These are phyloP conservation scores for Steinernema khuongi DNA, from an alignment of 1,140 invertebrate genomes.

Conservation along the genomic window DNA sequence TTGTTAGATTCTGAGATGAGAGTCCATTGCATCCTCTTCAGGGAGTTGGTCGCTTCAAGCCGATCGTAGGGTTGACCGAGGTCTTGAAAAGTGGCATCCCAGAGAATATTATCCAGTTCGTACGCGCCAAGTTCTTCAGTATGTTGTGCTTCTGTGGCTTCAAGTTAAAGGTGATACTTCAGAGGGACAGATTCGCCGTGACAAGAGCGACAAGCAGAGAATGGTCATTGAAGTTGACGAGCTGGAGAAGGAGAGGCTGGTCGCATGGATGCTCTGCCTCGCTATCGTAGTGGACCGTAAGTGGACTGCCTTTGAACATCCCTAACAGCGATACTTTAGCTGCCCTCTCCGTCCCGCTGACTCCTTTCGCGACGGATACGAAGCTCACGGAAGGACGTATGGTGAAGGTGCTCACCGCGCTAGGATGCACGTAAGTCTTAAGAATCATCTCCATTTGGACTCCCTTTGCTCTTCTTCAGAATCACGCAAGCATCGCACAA, in stretches of 20 bases:
- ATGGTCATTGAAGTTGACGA: neutral
- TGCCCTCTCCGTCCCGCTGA: neutral
- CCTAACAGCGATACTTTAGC: neutral
- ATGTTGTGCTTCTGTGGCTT: neutral
- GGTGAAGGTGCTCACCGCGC: neutral
- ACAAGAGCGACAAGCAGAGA: neutral
- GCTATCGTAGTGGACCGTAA: neutral
- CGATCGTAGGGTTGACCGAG: neutral
- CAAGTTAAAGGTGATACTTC: neutral
- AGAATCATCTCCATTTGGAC: neutral
- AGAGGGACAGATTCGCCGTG: neutral
- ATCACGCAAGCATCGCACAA: neutral
- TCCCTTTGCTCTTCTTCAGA: neutral
- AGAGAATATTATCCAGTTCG: neutral
- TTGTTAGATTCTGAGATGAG: neutral
- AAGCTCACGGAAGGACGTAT: neutral
- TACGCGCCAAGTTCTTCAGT: neutral
- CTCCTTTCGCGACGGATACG: neutral
- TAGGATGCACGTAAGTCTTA: conserved; percentile 7
- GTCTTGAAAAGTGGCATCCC: neutral
- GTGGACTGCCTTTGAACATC: neutral
- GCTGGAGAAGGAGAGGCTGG: neutral
- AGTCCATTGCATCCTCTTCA: neutral
- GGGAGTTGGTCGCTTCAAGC: neutral
- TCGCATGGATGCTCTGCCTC: neutral